Conservation (phyloP, 2,113 vertebrate genomes). For the Varanus salvator region DNA sequence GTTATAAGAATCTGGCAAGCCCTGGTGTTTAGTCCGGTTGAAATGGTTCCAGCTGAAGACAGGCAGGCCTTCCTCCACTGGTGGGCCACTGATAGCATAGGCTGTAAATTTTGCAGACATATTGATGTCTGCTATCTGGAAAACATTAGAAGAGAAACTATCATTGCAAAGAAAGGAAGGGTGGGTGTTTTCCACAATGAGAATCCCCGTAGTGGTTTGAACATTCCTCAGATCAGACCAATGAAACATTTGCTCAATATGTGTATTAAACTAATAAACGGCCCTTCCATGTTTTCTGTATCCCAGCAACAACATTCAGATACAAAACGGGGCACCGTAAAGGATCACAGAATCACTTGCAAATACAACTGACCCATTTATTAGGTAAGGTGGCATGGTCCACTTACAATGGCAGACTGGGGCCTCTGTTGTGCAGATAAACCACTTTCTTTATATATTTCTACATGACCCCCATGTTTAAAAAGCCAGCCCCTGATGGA, state of each 20-base stretch:
- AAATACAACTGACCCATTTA: neutral
- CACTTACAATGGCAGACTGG: neutral
- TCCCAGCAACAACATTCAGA: neutral
- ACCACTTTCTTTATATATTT: neutral
- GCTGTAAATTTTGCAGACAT: slow-evolving; percentile 81
- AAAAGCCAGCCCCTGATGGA: neutral
- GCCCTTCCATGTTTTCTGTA: neutral
- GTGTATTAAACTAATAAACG: neutral
- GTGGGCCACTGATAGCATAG: slow-evolving; percentile 88
- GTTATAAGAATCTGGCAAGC: slow-evolving; percentile 85
- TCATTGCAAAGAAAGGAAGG: neutral
- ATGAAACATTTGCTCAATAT: neutral
- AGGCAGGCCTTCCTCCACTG: slow-evolving; percentile 83
- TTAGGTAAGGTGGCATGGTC: too few relatives aligned
- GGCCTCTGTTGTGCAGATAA: neutral
- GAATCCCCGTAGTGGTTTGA: neutral
- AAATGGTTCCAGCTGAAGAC: slow-evolving; percentile 86
- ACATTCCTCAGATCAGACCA: neutral
- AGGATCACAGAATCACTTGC: neutral
- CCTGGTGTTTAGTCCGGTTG: slow-evolving; percentile 82
- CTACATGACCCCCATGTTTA: neutral
- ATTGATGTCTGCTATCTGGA: slow-evolving; percentile 86
- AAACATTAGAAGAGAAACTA: neutral
- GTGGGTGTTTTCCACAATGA: neutral
- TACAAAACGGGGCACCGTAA: neutral